Evolutionary conservation across 2,113 vertebrate species (phyloP).

Genomic region (Muscicapa adusta): DNA sequence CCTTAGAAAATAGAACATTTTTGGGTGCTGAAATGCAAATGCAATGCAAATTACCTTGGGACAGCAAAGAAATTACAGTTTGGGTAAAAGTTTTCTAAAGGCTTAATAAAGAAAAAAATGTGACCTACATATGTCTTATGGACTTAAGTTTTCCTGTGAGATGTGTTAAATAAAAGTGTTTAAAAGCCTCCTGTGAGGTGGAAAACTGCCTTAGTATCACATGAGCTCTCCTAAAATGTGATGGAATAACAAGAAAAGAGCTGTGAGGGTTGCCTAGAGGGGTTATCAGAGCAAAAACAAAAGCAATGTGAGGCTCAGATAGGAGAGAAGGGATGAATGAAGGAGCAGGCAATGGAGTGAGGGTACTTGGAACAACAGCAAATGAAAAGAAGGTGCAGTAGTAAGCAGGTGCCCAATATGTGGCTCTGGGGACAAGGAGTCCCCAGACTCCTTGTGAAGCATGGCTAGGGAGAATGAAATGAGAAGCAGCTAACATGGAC

Average conservation of each 20-base stretch:
- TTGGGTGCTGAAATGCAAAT: background rate
- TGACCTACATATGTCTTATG: background rate
- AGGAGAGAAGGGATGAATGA: accelerated
- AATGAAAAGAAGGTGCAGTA: background rate
- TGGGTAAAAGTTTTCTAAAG: background rate
- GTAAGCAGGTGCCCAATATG: background rate
- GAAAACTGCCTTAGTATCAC: background rate
- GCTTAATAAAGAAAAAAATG: background rate
- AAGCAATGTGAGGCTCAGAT: background rate
- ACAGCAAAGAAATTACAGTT: background rate
- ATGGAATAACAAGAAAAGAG: background rate
- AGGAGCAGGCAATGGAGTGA: background rate
- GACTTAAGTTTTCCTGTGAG: background rate
- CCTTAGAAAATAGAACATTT: background rate
- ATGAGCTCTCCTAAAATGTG: accelerated
- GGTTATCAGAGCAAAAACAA: background rate
- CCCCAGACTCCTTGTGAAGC: background rate
- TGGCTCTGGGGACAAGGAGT: background rate
- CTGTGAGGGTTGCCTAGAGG: background rate
- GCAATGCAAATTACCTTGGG: background rate
- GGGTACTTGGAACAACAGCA: background rate
- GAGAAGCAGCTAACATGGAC: background rate
- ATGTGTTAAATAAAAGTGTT: background rate
- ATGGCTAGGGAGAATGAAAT: background rate
- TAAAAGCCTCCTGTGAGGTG: background rate